Percentiles rank a stretch among this genome's conserved stretches.
phyloP scores from a whole-genome alignment of 2,888 invertebrate genomes.

The Hydrotaea cyrtoneurina region DNA sequence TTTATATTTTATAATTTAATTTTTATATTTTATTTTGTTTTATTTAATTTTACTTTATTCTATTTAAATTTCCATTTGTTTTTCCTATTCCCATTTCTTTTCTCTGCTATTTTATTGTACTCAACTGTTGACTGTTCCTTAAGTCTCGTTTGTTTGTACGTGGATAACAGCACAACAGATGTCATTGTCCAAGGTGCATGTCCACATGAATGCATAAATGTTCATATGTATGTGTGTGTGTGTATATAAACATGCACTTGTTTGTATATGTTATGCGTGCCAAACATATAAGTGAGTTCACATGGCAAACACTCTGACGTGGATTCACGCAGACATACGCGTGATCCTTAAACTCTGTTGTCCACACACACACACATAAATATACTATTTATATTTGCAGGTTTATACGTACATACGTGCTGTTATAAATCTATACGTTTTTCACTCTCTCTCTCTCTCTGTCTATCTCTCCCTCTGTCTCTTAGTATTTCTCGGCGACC shows the following conservation, averaged over 20 bases:
- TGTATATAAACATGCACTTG: not conserved
- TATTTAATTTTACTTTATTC: no score
- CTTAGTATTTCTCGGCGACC: no score
- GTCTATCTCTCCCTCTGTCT: no score
- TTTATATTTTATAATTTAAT: no score
- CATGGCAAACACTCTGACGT: not conserved
- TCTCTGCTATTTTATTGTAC: no score
- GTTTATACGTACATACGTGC: slow-evolving; percentile 10
- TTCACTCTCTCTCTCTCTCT: not conserved
- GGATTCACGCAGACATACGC: no score
- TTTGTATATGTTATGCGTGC: not conserved
- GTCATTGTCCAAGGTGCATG: slow-evolving; percentile 11
- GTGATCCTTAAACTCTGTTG: not conserved
- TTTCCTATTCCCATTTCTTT: no score
- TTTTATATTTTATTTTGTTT: no score
- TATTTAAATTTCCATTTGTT: no score
- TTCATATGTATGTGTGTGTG: not conserved
- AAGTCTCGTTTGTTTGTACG: not conserved
- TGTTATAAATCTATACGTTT: slow-evolving; percentile 27
- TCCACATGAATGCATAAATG: not conserved
- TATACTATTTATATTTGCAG: not conserved
- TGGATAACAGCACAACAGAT: slow-evolving; percentile 10
- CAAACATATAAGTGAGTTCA: not conserved
- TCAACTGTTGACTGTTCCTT: not conserved
- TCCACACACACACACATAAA: not conserved